Conservation (phyloP, 1,140 invertebrate species). For the Drosophila sulfurigaster region DNA sequence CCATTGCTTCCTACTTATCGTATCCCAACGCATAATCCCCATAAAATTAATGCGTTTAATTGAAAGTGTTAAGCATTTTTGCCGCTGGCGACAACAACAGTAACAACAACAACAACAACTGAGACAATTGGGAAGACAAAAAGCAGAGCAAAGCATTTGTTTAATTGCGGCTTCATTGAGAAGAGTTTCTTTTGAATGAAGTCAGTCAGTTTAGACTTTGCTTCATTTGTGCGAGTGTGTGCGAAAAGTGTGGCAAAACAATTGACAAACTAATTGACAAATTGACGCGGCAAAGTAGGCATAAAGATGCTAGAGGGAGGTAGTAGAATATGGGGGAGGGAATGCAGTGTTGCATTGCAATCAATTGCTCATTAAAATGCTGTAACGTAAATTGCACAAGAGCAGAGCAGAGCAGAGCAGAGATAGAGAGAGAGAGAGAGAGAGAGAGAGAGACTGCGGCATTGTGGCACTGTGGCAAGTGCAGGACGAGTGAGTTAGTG, state of each 20-base stretch:
- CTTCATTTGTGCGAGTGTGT: conserved; percentile 25
- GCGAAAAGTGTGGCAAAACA: conserved; percentile 63
- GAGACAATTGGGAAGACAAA: not conserved
- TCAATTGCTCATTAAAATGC: conserved; percentile 79
- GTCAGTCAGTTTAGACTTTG: not conserved
- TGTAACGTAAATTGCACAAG: conserved; percentile 43
- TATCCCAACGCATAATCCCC: conserved; percentile 63
- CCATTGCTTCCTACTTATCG: conserved; percentile 3
- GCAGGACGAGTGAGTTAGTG: conserved; percentile 1
- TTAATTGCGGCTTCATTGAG: conserved; percentile 61
- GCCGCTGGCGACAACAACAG: conserved; percentile 41
- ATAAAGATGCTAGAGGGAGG: not conserved
- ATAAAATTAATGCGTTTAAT: conserved; percentile 83
- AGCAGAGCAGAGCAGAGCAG: not conserved
- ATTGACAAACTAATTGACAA: conserved; percentile 75
- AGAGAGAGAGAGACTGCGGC: not conserved
- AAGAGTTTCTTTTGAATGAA: conserved; percentile 21
- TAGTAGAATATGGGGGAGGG: too few relatives aligned
- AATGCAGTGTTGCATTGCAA: conserved; percentile 40
- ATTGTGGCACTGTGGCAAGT: conserved; percentile 1
- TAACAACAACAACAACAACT: conserved; percentile 9
- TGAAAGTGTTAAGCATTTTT: conserved; percentile 77
- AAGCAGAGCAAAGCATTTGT: conserved; percentile 51
- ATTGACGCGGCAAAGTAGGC: conserved; percentile 56
- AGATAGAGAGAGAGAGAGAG: not conserved